Conservation (phyloP, 2,797 vertebrate species). For the Phrynocephalus vlangalii region DNA sequence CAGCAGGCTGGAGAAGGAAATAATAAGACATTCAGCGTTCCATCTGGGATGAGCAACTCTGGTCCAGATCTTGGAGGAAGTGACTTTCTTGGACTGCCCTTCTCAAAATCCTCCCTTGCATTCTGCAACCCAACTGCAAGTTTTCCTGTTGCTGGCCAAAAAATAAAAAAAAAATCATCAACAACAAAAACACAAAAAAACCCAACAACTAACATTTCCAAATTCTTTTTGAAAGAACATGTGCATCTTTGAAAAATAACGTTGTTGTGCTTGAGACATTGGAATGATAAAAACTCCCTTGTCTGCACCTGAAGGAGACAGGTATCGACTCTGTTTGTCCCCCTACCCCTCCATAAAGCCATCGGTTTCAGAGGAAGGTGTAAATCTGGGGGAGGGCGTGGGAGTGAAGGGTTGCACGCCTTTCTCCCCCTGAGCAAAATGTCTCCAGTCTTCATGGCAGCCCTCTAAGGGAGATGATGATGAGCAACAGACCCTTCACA, state of each 20-base stretch:
- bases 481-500: neutral
- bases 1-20: too few relatives aligned
- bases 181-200: too few relatives aligned
- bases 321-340: neutral
- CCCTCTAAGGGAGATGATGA: too few relatives aligned
- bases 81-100: neutral
- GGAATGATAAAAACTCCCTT: neutral
- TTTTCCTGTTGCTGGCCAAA: too few relatives aligned
- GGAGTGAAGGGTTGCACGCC: neutral
- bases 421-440: too few relatives aligned
- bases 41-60: neutral
- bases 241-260: neutral
- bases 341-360: neutral
- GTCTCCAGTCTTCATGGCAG: neutral
- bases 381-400: neutral
- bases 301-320: rapidly evolving
- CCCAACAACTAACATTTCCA: too few relatives aligned
- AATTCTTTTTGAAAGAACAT: too few relatives aligned
- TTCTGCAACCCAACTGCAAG: too few relatives aligned
- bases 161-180: too few relatives aligned
- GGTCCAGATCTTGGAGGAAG: neutral
- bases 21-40: neutral
- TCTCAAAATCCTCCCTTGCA: too few relatives aligned
- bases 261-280: neutral
- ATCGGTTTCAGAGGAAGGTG: neutral